Base-by-base conservation (phyloP, 2,113 vertebrate genomes). In the Laterallus jamaicensis region DNA sequence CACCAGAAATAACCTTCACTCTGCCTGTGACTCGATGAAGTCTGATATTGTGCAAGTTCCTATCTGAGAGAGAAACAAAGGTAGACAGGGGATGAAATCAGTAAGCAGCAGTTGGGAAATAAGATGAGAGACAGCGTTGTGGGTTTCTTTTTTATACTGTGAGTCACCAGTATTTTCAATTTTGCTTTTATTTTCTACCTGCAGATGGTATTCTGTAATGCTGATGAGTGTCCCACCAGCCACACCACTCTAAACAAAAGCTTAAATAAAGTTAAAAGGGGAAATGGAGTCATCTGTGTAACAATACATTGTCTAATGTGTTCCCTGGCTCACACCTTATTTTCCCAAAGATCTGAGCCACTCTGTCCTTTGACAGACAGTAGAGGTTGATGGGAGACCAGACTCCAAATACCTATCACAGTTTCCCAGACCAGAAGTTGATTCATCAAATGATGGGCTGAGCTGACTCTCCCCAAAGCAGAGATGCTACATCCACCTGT, bases 321-420 rank as follows among this genome's bases (percentile, higher is more conserved):
- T 37, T 80, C 40, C 49, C 37, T 19, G 50, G 31, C 31, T 55
- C 49, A 60, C 35, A 32, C 17, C 25, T 68, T 50, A 37, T 39
- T 50, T 24, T 68, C 39, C 59, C 11, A 12, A n/a, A 84, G 47
- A 32, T n/a, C 22, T 37, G 40, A 58, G 12, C 39, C 21, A 40
- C 6, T 73, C 54, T 28, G 18, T 47, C 13, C 39, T 3, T 0
- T 16, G 44, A 14, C 4, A n/a, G 11, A 49, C 0, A 1, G 44
- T 12, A 52, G 28, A 49, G 25, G 35, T 32, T 74, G 54, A 39
- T 32, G 55, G 44, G 32, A 66, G 15, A 55, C n/a, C 59, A 67
- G n/a, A 67, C 17, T 19, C 32, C 47, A 20, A 60, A 29, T 10
- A 29, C 20, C 47, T 9, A 15, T 24, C 28, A 7, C 32, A 0